Percentiles rank a stretch among this genome's conserved stretches.
Conservation (phyloP, 1,140 invertebrate species). For the Nilaparvata lugens region DNA sequence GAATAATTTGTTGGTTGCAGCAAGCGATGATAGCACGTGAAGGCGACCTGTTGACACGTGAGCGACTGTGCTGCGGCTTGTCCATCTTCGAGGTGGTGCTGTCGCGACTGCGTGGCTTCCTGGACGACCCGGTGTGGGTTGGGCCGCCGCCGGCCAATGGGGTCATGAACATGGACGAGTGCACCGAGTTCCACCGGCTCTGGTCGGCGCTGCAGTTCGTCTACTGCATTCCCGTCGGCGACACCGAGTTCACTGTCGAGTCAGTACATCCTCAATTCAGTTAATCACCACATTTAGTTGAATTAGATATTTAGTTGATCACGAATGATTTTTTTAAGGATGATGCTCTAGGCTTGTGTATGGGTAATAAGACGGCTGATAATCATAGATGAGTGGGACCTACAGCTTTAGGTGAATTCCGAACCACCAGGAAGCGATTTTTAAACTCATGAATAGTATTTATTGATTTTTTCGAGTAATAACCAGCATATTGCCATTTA, state of each 20-base stretch:
- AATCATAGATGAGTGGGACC: constrained; percentile 2
- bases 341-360: too few species aligned
- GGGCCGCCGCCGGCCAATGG: constrained; percentile 82
- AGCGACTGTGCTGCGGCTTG: constrained; percentile 95
- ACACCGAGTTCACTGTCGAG: constrained; percentile 96
- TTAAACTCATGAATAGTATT: too few species aligned
- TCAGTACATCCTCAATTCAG: constrained; percentile 42
- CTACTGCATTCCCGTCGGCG: constrained; percentile 94
- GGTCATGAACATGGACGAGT: constrained; percentile 95
- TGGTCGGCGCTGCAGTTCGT: constrained; percentile 99
- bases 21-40: constrained; percentile 88
- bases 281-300: background rate
- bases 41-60: constrained; percentile 91
- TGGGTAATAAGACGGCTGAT: background rate
- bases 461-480: too few species aligned
- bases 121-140: constrained; percentile 85
- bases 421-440: too few species aligned
- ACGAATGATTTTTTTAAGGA: background rate
- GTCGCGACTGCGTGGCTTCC: constrained; percentile 71
- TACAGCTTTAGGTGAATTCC: too few species aligned
- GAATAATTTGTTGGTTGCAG: constrained; percentile 38
- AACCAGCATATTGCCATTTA: too few species aligned
- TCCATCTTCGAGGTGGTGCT: constrained; percentile 96
- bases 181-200: constrained; percentile 92
- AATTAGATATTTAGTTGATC: background rate